Evolutionary conservation across 2,797 vertebrate genomes (phyloP).

Genomic region (Onychomys leucogaster): DNA sequence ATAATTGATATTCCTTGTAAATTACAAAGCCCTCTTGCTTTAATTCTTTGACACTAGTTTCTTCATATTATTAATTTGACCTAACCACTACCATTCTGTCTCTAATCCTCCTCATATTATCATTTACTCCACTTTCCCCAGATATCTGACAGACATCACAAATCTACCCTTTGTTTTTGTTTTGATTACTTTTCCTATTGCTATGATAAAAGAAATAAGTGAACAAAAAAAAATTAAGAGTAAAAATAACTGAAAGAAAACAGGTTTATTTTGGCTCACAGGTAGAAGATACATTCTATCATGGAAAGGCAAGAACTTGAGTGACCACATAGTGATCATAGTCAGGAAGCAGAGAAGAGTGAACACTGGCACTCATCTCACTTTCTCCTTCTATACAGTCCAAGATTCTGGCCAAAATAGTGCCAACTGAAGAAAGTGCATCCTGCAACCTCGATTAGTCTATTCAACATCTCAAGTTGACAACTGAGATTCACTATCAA

Average conservation of each 20-base stretch:
- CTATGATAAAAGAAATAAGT: neutral
- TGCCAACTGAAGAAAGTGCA: neutral
- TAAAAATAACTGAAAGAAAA: neutral
- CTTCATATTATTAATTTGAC: neutral
- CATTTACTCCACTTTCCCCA: neutral
- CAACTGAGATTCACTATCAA: neutral
- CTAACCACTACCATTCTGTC: neutral
- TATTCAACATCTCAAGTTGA: neutral
- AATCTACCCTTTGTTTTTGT: accelerated
- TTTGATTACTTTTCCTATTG: neutral
- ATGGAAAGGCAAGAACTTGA: neutral
- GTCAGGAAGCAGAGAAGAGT: neutral
- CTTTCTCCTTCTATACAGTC: neutral
- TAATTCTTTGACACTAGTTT: neutral
- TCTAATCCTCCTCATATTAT: neutral
- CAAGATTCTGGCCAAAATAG: neutral
- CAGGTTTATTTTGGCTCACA: neutral
- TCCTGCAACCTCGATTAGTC: neutral
- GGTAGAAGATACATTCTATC: too few relatives aligned
- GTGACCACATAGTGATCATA: neutral
- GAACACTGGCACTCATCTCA: neutral
- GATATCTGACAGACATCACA: neutral
- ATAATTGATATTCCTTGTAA: neutral
- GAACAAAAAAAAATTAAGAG: neutral
- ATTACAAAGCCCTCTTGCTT: neutral